Conservation (phyloP, 2,113 vertebrate genomes). For the Semnopithecus entellus region DNA sequence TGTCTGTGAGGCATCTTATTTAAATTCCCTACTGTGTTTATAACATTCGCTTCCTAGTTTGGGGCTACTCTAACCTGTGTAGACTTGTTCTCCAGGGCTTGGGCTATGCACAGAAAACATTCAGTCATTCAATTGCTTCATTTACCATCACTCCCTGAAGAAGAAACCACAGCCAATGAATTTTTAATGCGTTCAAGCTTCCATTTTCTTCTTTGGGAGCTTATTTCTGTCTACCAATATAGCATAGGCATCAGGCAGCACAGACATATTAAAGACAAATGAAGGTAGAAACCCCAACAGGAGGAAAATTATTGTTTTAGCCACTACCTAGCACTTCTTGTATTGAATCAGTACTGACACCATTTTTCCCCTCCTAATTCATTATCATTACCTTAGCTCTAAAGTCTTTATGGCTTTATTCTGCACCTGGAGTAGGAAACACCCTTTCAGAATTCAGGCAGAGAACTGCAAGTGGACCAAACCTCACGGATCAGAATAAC, state of each 20-base stretch:
- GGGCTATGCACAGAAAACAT: conserved; percentile 45
- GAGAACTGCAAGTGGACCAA: not conserved
- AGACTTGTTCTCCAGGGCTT: conserved; percentile 17
- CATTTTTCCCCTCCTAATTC: conserved; percentile 42
- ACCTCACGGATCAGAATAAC: conserved; percentile 52
- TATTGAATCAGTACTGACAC: not conserved
- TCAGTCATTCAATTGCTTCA: conserved; percentile 30
- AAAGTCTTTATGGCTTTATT: conserved; percentile 51
- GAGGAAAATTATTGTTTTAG: conserved; percentile 40
- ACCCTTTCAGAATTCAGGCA: conserved; percentile 30
- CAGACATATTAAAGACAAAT: conserved; percentile 42
- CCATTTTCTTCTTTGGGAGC: conserved; percentile 33
- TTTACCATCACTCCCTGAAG: conserved; percentile 65
- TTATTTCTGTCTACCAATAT: not conserved
- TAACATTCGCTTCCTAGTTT: conserved; percentile 6
- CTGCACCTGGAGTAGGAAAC: conserved; percentile 1
- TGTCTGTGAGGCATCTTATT: conserved; percentile 36
- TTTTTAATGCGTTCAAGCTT: conserved; percentile 50
- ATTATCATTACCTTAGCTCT: conserved; percentile 59
- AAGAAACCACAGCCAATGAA: conserved; percentile 4
- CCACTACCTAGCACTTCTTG: conserved; percentile 46
- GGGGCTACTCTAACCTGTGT: not conserved
- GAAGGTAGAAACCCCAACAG: conserved; percentile 30
- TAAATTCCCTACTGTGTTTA: conserved; percentile 17
- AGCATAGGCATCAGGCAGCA: conserved; percentile 26